Base-by-base conservation (phyloP, 2,888 invertebrate genomes). In the Drosophila phalerata region DNA sequence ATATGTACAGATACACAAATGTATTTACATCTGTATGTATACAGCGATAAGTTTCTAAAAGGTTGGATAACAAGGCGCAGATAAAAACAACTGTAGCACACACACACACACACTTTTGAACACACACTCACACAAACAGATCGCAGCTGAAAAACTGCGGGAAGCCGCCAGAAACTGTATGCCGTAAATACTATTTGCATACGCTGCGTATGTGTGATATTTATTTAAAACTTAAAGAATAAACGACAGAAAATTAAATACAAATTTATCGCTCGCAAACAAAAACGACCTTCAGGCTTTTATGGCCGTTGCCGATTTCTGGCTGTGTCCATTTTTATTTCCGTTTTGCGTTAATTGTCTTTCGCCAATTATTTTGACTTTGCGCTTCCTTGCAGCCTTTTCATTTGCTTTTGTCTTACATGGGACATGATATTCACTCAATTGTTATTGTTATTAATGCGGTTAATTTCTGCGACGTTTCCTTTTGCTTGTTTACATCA, bases 211-310 rank as follows among this genome's bases (percentile, higher is more conserved):
- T 81, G 71, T 66, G 79, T 69, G 69, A 57, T 81, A 84, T 82
- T 85, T 79, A 67, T 67, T 68, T 52, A 62, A 73, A 61, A 70
- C 66, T 58, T 47, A 43, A 74, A 71, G 49, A 62, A 64, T 43
- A 42, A 28, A 47, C 6, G 32, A 19, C 32, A 68, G 19, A 56
- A 56, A 22, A 38, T 56, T 25, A 62, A 73, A 72, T 57, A 72
- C 30, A 57, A 62, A 45, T 66, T 71, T 69, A 73, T 84, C 70
- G 67, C 65, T 49, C 65, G 63, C 85, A 81, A 82, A 82, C 85
- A 85, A 79, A 77, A 75, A 79, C 85, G 82, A 83, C 82, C 82
- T 83, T 85, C 82, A 69, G 73, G 60, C 71, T 40, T 63, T 68
- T 68, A 63, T 43, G 67, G 52, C 49, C 42, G 55, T 49, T 52